Conservation (phyloP, 2,888 invertebrate genomes). For the Macrostomum cliftonense region DNA sequence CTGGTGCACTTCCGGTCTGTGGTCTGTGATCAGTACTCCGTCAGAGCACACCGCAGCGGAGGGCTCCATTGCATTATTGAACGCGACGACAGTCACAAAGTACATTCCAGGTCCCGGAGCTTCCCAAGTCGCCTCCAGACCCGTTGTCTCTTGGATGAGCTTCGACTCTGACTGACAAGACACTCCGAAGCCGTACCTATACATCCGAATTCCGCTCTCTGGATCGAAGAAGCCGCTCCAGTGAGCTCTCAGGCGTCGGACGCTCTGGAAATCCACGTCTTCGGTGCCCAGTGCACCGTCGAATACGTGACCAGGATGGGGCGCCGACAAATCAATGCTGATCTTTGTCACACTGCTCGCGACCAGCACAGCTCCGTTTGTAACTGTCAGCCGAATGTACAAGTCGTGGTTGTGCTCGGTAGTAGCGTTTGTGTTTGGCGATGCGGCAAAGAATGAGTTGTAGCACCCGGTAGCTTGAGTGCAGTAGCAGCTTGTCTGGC, state of each 20-base stretch:
- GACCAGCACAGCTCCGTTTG: constrained; percentile 16
- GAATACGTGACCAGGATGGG: constrained; percentile 17
- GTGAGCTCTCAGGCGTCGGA: constrained; percentile 13
- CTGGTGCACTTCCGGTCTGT: constrained; percentile 12
- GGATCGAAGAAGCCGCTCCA: constrained; percentile 22
- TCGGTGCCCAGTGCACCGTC: constrained; percentile 16
- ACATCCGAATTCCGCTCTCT: constrained; percentile 19
- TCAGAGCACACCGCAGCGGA: constrained; percentile 21
- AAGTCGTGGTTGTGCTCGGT: constrained; percentile 18
- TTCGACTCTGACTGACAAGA: not conserved
- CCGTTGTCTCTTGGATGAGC: constrained; percentile 1
- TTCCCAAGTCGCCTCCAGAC: constrained; percentile 9
- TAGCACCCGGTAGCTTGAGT: constrained; percentile 17
- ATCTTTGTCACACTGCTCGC: constrained; percentile 16
- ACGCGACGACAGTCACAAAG: constrained; percentile 18
- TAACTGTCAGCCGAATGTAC: constrained; percentile 16
- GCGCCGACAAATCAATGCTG: constrained; percentile 19
- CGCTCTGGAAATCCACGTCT: constrained; percentile 19
- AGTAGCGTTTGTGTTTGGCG: constrained; percentile 8
- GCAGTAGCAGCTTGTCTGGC: constrained; percentile 17
- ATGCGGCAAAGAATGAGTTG: constrained; percentile 16
- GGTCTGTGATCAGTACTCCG: constrained; percentile 16
- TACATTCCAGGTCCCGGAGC: constrained; percentile 15
- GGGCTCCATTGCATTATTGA: constrained; percentile 17
- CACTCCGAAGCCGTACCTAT: constrained; percentile 15